Conservation (phyloP, 2,888 invertebrate genomes). For the Automeris io region DNA sequence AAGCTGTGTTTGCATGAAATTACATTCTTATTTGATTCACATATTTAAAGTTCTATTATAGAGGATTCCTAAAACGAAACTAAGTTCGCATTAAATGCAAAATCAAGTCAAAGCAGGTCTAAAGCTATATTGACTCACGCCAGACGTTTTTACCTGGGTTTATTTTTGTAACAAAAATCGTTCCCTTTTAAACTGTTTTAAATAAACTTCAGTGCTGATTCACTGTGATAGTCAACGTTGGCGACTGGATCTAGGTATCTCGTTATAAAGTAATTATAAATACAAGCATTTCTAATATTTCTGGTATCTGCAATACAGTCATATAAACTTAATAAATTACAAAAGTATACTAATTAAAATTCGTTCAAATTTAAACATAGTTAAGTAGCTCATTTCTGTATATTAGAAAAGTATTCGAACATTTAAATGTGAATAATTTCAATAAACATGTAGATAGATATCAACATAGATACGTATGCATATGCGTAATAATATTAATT, state of each 20-base stretch:
- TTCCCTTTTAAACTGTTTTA: constrained; percentile 27
- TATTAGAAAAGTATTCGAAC: too few species aligned
- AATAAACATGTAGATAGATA: too few species aligned
- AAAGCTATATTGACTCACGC: constrained; percentile 45
- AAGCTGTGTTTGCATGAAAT: too few species aligned
- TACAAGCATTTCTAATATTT: constrained; percentile 1
- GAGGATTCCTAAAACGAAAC: constrained; percentile 10
- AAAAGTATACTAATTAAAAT: too few species aligned
- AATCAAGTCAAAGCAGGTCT: constrained; percentile 41
- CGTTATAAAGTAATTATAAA: constrained; percentile 14
- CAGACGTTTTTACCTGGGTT: constrained; percentile 57
- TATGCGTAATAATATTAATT: too few species aligned
- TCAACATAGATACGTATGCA: too few species aligned
- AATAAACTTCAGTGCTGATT: constrained; percentile 29
- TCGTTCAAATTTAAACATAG: too few species aligned
- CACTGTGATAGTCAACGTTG: constrained; percentile 20
- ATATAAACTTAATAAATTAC: too few species aligned
- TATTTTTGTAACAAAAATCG: constrained; percentile 54
- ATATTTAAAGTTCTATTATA: neutral
- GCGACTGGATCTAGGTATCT: constrained; percentile 15
- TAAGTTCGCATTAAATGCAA: constrained; percentile 48
- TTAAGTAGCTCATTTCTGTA: too few species aligned
- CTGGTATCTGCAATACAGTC: too few species aligned
- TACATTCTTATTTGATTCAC: too few species aligned
- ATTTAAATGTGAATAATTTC: too few species aligned